phyloP scores from a whole-genome alignment of 2,797 vertebrate genomes.

The Tapera naevia region DNA sequence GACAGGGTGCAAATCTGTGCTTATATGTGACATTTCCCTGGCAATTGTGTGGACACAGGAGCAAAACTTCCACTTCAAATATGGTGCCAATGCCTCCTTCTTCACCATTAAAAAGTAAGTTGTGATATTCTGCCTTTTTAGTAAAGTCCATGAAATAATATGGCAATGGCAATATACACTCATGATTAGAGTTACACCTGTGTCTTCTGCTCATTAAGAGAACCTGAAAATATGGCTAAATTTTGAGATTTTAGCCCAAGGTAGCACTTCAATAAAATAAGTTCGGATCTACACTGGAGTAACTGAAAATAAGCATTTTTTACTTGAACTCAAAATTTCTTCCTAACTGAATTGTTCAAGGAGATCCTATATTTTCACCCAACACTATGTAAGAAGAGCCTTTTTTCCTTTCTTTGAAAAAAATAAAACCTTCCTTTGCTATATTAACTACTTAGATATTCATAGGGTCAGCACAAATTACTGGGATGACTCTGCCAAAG shows the following conservation, averaged over 20 bases:
- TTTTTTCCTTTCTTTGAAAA: neutral
- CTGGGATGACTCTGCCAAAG: neutral
- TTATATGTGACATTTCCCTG: neutral
- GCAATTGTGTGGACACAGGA: neutral
- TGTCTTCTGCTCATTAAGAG: too few relatives aligned
- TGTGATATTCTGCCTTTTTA: neutral
- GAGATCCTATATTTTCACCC: neutral
- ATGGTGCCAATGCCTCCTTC: neutral
- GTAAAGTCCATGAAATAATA: neutral
- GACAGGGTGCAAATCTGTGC: neutral
- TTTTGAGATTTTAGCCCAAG: neutral
- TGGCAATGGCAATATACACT: too few relatives aligned
- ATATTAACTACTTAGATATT: neutral
- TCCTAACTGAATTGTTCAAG: neutral
- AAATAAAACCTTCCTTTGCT: neutral
- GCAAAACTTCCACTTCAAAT: neutral
- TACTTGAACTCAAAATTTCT: neutral
- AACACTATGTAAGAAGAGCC: accelerated
- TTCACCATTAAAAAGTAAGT: neutral
- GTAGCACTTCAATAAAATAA: neutral
- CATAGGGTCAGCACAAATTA: constrained; percentile 14
- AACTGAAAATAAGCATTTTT: neutral
- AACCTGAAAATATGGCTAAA: neutral
- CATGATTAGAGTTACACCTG: too few relatives aligned
- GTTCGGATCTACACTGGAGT: neutral